These are phyloP conservation scores for Gobio occitaniae DNA, from an alignment of 2,797 vertebrate species.

Conservation along the genomic window DNA sequence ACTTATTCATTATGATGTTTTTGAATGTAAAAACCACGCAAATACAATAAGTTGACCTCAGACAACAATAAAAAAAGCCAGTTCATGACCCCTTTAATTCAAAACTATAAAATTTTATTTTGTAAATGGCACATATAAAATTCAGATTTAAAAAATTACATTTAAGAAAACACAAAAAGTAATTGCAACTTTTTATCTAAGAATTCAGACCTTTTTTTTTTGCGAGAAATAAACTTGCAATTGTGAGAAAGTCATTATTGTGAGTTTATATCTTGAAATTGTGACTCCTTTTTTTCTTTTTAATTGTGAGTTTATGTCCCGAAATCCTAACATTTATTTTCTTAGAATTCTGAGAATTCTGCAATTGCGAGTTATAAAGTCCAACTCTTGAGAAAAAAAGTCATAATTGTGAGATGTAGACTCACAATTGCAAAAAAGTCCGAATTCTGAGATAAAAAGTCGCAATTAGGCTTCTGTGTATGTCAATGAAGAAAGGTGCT, in stretches of 20 bases:
- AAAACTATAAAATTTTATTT: background rate
- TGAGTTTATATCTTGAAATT: background rate
- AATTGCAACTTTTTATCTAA: background rate
- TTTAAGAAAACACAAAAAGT: background rate
- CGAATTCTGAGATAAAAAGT: background rate
- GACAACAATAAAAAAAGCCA: no score
- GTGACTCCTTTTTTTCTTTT: no score
- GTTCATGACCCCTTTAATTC: no score
- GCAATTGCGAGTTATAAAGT: background rate
- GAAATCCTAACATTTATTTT: no score
- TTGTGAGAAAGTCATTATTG: background rate
- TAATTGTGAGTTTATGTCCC: no score
- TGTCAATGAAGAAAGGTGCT: background rate
- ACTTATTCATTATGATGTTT: no score
- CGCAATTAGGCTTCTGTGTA: no score
- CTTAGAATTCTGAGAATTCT: background rate
- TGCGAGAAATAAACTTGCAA: background rate
- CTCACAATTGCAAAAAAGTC: background rate
- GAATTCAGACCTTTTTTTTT: background rate
- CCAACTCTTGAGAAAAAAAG: no score
- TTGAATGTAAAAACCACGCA: no score
- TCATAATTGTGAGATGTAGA: no score
- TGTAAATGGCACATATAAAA: background rate
- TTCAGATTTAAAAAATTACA: background rate
- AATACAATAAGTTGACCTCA: no score